Conservation (phyloP, 2,113 vertebrate species). For the Apeltes quadracus region DNA sequence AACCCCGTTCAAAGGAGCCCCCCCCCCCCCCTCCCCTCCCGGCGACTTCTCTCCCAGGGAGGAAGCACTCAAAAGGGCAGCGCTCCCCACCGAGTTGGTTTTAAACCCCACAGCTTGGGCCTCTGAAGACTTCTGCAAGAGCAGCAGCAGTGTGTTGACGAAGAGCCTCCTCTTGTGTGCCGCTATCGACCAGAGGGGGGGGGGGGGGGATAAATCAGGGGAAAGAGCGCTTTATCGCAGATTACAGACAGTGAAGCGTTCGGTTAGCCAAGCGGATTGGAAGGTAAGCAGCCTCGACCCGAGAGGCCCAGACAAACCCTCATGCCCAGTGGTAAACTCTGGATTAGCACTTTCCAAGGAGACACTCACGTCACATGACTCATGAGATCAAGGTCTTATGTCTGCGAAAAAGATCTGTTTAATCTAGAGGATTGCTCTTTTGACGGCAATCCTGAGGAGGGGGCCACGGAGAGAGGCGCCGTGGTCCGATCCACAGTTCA, state of each 20-base stretch:
- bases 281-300: slow-evolving; percentile 78
- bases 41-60: slow-evolving; percentile 1
- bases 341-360: slow-evolving; percentile 71
- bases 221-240: slow-evolving; percentile 61
- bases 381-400: slow-evolving; percentile 67
- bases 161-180: not conserved
- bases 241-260: slow-evolving; percentile 65
- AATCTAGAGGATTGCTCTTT: slow-evolving; percentile 65
- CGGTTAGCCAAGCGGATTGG: slow-evolving; percentile 79
- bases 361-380: slow-evolving; percentile 68
- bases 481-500: not conserved
- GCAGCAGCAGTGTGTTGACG: slow-evolving; percentile 54
- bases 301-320: slow-evolving; percentile 77
- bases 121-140: slow-evolving; percentile 43
- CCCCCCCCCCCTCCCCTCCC: too few relatives aligned
- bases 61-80: slow-evolving; percentile 63
- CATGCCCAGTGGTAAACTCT: slow-evolving; percentile 61
- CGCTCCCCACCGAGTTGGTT: slow-evolving; percentile 30
- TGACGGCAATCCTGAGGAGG: slow-evolving; percentile 29
- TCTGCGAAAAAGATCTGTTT: slow-evolving; percentile 58
- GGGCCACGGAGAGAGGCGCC: not conserved
- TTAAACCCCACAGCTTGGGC: slow-evolving; percentile 30
- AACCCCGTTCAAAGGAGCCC: slow-evolving; percentile 32
- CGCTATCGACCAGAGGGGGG: not conserved
- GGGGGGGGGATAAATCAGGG: slow-evolving; percentile 12